Evolutionary conservation across 1,140 invertebrate genomes (phyloP).

Genomic region (Bactericera cockerelli): DNA sequence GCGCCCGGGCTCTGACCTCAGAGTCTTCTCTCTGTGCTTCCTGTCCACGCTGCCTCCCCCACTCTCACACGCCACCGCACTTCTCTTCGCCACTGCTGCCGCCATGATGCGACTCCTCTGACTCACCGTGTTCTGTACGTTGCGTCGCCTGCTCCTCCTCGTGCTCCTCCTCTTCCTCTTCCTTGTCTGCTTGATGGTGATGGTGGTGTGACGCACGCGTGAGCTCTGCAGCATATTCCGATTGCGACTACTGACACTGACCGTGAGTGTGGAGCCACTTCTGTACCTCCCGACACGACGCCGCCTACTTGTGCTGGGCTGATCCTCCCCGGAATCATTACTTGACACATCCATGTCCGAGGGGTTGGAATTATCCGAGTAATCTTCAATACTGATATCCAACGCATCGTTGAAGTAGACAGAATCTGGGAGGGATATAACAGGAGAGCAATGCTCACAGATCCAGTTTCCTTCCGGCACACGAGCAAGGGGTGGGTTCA

Average conservation of each 20-base stretch:
- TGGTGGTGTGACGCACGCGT: constrained; percentile 10
- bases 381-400: constrained; percentile 15
- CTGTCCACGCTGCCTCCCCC: constrained; percentile 21
- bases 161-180: constrained; percentile 30
- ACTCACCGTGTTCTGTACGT: constrained; percentile 27
- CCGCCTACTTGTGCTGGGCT: constrained; percentile 27
- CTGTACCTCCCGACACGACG: constrained; percentile 34
- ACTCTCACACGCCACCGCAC: constrained; percentile 11
- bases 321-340: background rate
- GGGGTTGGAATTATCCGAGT: constrained; percentile 16
- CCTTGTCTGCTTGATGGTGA: constrained; percentile 12
- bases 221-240: constrained; percentile 18
- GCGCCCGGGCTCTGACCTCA: constrained; percentile 10
- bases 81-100: constrained; percentile 9
- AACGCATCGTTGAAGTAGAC: background rate
- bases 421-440: constrained; percentile 17
- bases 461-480: constrained; percentile 76
- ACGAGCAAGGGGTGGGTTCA: constrained; percentile 57
- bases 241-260: constrained; percentile 16
- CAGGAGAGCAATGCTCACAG: constrained; percentile 53
- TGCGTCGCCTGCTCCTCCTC: constrained; percentile 23
- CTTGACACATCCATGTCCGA: constrained; percentile 14
- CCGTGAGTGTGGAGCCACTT: constrained; percentile 27
- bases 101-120: constrained; percentile 22
- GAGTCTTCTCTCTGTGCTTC: constrained; percentile 18